phyloP scores from a whole-genome alignment of 2,113 vertebrate species.

The Speoplatyrhinus poulsoni region DNA sequence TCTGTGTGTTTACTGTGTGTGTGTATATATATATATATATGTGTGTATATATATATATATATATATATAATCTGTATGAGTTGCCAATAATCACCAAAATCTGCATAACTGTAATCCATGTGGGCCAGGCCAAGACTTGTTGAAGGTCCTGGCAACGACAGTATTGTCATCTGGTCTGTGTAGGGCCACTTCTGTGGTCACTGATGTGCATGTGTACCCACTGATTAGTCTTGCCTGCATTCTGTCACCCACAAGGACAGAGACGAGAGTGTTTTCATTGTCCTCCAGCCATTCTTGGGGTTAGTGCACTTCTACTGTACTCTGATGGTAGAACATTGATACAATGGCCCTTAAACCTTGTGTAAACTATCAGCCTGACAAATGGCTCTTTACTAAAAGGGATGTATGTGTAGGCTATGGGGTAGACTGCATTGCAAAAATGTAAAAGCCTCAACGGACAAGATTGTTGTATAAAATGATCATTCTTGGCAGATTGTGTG shows the following conservation, averaged over 20 bases:
- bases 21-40: no score
- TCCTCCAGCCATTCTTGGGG: background rate
- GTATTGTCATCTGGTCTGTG: constrained; percentile 6
- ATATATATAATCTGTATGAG: no score
- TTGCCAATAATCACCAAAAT: no score
- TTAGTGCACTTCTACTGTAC: background rate
- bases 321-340: no score
- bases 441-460: background rate
- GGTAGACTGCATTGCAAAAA: no score
- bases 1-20: no score
- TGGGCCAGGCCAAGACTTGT: constrained; percentile 11
- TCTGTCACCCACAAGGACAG: constrained; percentile 11
- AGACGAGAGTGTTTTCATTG: background rate
- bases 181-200: constrained; percentile 16
- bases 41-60: no score
- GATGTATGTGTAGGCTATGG: constrained; percentile 1
- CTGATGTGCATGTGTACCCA: constrained; percentile 19
- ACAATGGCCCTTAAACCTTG: no score
- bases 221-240: constrained; percentile 20
- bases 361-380: background rate
- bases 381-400: constrained; percentile 31
- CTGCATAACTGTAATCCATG: constrained; percentile 1
- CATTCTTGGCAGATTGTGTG: no score
- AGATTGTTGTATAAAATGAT: no score
- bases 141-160: constrained; percentile 14